Conservation (phyloP, 1,140 invertebrate genomes). For the Ostrea denselamellosa region DNA sequence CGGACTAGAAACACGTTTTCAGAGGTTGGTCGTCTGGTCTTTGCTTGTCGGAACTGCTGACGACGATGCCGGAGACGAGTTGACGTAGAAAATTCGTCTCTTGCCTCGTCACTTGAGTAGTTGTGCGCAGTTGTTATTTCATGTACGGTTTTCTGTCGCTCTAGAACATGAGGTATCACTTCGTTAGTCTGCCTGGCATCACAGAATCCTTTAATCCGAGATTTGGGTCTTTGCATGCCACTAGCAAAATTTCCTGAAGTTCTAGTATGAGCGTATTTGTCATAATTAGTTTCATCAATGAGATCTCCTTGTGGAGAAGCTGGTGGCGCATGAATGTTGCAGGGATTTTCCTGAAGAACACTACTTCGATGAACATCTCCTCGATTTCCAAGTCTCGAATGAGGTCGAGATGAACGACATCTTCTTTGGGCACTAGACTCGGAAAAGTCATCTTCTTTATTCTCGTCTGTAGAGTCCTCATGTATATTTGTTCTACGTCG, state of each 20-base stretch:
- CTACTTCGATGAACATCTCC: not conserved
- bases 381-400: conserved; percentile 50
- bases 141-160: conserved; percentile 37
- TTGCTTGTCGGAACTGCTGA: conserved; percentile 48
- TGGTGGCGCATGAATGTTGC: conserved; percentile 49
- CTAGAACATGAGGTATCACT: conserved; percentile 6
- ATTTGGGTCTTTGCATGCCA: conserved; percentile 34
- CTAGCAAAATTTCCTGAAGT: conserved; percentile 14
- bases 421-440: conserved; percentile 42
- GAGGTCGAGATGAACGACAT: conserved; percentile 45
- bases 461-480: conserved; percentile 39
- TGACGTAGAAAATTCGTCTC: conserved; percentile 40
- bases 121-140: conserved; percentile 38
- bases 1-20: conserved; percentile 58
- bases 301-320: conserved; percentile 28
- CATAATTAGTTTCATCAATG: conserved; percentile 46
- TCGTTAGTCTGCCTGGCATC: conserved; percentile 20
- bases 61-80: conserved; percentile 46
- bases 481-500: conserved; percentile 39
- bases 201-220: conserved; percentile 49
- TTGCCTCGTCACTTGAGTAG: conserved; percentile 42
- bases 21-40: conserved; percentile 51
- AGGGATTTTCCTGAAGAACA: conserved; percentile 52
- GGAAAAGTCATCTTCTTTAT: conserved; percentile 21
- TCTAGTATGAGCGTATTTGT: conserved; percentile 47